These are phyloP conservation scores for Sebastes baramenuke DNA, from an alignment of 2,797 vertebrate genomes.

Conservation along the genomic window DNA sequence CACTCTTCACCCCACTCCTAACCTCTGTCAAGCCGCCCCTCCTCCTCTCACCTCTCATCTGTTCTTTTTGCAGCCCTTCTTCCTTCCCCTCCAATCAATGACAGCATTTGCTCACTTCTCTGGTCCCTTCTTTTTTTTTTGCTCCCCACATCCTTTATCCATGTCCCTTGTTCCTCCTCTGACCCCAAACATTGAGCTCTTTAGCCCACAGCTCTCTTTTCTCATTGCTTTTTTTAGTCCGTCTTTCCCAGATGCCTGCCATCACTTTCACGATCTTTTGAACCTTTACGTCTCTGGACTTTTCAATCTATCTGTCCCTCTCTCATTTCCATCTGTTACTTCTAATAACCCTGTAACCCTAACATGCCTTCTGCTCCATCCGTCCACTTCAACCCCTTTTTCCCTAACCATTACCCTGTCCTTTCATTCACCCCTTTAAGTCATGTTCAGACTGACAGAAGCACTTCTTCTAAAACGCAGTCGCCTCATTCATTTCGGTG, in stretches of 20 bases:
- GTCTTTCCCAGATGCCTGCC: conserved; percentile 23
- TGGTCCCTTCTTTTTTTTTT: conserved; percentile 5
- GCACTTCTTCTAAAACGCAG: neutral
- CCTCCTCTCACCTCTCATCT: conserved; percentile 50
- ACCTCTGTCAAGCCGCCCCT: conserved; percentile 51
- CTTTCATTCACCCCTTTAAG: conserved; percentile 21
- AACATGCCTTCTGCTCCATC: conserved; percentile 27
- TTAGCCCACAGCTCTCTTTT: conserved; percentile 17
- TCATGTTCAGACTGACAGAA: neutral
- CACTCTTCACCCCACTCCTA: conserved; percentile 23
- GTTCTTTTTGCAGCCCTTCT: conserved; percentile 35
- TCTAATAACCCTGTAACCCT: conserved; percentile 51
- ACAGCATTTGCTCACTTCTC: conserved; percentile 31
- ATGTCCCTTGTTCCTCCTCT: conserved; percentile 32
- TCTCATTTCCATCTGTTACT: conserved; percentile 51
- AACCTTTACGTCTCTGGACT: conserved; percentile 32
- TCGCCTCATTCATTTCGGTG: neutral
- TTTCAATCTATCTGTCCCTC: conserved; percentile 28
- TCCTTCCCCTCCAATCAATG: conserved; percentile 16
- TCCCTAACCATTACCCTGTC: conserved; percentile 24
- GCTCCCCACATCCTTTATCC: conserved; percentile 16
- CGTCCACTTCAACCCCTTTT: conserved; percentile 10
- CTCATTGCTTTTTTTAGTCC: conserved; percentile 25
- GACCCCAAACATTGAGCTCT: conserved; percentile 36
- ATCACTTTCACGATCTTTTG: conserved; percentile 41